Percentiles rank a stretch among this genome's conserved stretches.
phyloP scores from a whole-genome alignment of 2,113 vertebrate species.

The Chaenocephalus aceratus region DNA sequence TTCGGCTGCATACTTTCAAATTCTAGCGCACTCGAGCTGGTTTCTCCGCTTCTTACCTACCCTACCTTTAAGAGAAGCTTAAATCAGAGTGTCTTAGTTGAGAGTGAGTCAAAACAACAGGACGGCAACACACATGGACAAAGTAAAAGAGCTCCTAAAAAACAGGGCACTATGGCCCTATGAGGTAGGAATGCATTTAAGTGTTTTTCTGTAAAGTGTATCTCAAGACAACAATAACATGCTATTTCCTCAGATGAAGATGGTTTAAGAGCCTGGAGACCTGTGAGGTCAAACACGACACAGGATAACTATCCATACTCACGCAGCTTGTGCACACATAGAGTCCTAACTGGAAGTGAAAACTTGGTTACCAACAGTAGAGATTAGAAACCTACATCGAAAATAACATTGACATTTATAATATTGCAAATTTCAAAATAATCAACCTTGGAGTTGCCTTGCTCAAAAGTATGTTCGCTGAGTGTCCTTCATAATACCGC shows the following conservation, averaged over 20 bases:
- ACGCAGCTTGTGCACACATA: neutral
- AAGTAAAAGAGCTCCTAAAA: neutral
- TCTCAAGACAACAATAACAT: neutral
- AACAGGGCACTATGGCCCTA: neutral
- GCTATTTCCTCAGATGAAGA: neutral
- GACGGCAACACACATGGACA: constrained; percentile 11
- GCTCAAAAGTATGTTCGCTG: neutral
- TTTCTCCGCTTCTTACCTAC: no score
- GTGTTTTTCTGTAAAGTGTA: neutral
- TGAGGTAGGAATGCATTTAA: neutral
- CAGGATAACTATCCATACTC: neutral
- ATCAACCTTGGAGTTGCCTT: neutral
- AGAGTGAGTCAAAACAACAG: neutral
- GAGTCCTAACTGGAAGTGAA: neutral
- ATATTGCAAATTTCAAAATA: neutral
- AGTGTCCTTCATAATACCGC: neutral
- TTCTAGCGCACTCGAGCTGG: no score
- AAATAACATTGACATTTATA: neutral
- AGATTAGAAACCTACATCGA: neutral
- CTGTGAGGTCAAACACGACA: neutral
- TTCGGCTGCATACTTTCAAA: no score
- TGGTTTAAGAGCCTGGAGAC: neutral
- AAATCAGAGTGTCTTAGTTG: constrained; percentile 4
- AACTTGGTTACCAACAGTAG: neutral
- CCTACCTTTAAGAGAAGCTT: constrained; percentile 10